Base-by-base conservation (phyloP, 2,113 vertebrate genomes). In the Chlorocebus sabaeus region DNA sequence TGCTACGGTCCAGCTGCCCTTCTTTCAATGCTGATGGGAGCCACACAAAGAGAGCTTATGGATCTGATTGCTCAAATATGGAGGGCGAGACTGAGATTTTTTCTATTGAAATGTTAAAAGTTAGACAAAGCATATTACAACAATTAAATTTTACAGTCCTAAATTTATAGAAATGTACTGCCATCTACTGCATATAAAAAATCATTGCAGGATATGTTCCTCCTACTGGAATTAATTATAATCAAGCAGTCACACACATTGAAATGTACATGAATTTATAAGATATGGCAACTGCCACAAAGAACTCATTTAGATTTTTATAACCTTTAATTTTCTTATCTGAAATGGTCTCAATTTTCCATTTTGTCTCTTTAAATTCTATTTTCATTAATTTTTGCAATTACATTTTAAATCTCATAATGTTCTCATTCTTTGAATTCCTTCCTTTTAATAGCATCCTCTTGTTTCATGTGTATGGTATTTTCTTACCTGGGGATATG, bases 191-290 rank as follows among this genome's bases (percentile, higher is more conserved):
- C 45, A 61, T 45, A 35, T 17, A 95, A 85, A 85, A 89, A 79
- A 48, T 78, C 23, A 83, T 32, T 83, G 22, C 23, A 85, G 50
- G 45, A 27, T 57, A 40, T 64, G 6, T 86, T 89, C 20, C 20
- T 89, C 61, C 38, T 43, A 13, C 59, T 68, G 55, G 35, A 84
- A 45, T 84, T 84, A 92, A 43, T 70, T 38, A 67, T 16, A 90
- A 92, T 20, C 43, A 90, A 87, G 52, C 50, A 50, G 40, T 86
- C 48, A 59, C 25, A 55, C 22, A 72, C 59, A 43, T 55, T 92
- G 82, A 79, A 90, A n/a, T 25, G 82, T 45, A 72, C 76, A n/a
- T 90, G n/a, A 91, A 93, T 95, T 50, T 86, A 7, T 92, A 79
- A 89, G 83, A 83, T 25, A 57, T 3, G 5, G 27, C 57, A 76